Evolutionary conservation across 30 jellyfish, hydroid and myxozoan species (phyloP), one percentile per base, ranked within the genome.

Genomic region (Hydra vulgaris): DNA sequence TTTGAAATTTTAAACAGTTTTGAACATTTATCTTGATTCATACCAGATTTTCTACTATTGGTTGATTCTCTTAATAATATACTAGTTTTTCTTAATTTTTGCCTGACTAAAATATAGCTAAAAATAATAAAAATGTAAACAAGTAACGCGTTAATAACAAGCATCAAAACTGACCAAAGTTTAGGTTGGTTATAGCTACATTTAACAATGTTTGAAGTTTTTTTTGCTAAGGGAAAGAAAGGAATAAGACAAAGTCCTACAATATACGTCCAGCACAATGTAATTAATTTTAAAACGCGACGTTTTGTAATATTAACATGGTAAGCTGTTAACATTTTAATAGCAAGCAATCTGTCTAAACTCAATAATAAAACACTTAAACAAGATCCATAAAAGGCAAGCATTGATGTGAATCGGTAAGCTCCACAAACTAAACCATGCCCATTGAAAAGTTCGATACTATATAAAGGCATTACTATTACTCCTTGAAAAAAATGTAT

Each of bases 401-500:
- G 20, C 88, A 81, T 81, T 53, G 26, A 81, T 17, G 87, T 70
- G 74, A 81, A 81, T 19, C 88, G 85, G 27, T 23, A 81, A 22
- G 25, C 21, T n/a, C 52, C 88, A 54, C 88, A 81, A 16, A 81
- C 17, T 21, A 15, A n/a, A 25, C 82, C 18, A 17, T 72, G 0
- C 12, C 7, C 0, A 25, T 74, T 74, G 26, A 68, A 81, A n/a
- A n/a, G 23, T 72, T 81, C 72, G 24, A 81, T 17, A 7, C 75
- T 79, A 0, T 81, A 81, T 53, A 3, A 68, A n/a, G 88, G 88
- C 85, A 81, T 81, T 7, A 81, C 88, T 17, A 81, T 54, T 18
- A 70, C 77, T 0, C 88, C 88, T 66, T 81, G 88, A 0, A 72
- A n/a, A 25, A 81, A 71, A 81, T 81, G 88, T 21, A 73, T 81